phyloP scores from a whole-genome alignment of 2,113 vertebrate species.

The Ctenomys sociabilis region DNA sequence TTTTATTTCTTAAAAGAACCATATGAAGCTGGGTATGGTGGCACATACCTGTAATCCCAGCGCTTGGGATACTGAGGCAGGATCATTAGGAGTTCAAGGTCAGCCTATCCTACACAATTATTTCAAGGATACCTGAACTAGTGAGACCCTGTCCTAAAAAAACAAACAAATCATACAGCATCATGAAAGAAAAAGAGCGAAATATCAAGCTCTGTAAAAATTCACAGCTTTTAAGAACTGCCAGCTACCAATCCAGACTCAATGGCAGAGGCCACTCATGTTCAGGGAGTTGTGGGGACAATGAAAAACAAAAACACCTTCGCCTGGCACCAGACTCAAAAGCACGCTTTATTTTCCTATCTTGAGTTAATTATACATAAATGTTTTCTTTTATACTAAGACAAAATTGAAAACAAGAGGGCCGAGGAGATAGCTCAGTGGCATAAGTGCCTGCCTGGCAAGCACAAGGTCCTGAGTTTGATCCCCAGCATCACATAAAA shows the following conservation, averaged over 20 bases:
- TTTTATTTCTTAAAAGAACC: not conserved
- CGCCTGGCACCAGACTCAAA: not conserved
- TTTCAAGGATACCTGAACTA: not conserved
- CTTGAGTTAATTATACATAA: not conserved
- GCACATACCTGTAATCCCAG: not conserved
- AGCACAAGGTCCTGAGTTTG: too few species aligned
- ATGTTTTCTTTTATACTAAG: not conserved
- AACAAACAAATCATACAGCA: not conserved
- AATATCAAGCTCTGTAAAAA: not conserved
- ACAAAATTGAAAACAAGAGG: not conserved
- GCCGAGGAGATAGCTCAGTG: too few species aligned
- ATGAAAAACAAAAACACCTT: not conserved
- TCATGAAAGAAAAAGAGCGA: not conserved
- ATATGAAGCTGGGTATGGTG: not conserved
- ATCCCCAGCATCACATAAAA: too few species aligned
- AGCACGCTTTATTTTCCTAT: not conserved
- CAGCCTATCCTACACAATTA: not conserved
- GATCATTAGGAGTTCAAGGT: not conserved
- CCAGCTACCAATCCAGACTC: not conserved
- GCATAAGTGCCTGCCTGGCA: too few species aligned
- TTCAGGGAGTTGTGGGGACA: not conserved
- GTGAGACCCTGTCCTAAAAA: not conserved
- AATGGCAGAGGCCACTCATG: too few species aligned
- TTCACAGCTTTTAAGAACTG: not conserved
- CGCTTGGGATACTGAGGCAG: not conserved